A percentile compares a stretch with the other conserved stretches of the same genome.
These are phyloP conservation scores for Protobothrops mucrosquamatus DNA, from an alignment of 2,113 vertebrate genomes.

Conservation along the genomic window DNA sequence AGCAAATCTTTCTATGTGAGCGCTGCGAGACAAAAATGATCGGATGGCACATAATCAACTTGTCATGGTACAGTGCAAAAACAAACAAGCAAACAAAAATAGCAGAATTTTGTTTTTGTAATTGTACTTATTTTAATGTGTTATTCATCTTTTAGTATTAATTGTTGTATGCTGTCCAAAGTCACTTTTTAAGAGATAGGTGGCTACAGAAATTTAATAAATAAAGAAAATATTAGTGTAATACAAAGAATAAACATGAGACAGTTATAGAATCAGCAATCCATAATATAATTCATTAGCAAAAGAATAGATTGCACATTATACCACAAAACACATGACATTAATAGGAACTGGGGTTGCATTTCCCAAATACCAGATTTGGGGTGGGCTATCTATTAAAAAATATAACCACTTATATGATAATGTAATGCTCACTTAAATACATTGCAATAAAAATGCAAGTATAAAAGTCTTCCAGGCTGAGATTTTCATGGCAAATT, in stretches of 20 bases:
- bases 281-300: not conserved
- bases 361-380: not conserved
- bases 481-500: slow-evolving; percentile 9
- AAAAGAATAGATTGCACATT: not conserved
- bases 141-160: not conserved
- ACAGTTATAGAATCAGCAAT: not conserved
- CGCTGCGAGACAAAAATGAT: not conserved
- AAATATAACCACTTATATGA: not conserved
- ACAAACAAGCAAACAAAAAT: not conserved
- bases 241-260: not conserved
- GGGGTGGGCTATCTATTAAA: not conserved
- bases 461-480: not conserved
- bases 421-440: not conserved
- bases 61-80: not conserved
- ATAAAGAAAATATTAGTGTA: not conserved
- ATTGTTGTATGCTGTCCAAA: not conserved
- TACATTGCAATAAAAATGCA: not conserved
- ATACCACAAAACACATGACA: not conserved
- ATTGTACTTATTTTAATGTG: not conserved
- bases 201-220: not conserved
- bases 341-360: not conserved
- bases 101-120: not conserved
- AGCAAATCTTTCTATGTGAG: not conserved
- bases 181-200: not conserved
- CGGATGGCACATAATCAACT: not conserved